These are phyloP conservation scores for Eclectus roratus DNA, from an alignment of 2,113 vertebrate genomes.

Conservation along the genomic window DNA sequence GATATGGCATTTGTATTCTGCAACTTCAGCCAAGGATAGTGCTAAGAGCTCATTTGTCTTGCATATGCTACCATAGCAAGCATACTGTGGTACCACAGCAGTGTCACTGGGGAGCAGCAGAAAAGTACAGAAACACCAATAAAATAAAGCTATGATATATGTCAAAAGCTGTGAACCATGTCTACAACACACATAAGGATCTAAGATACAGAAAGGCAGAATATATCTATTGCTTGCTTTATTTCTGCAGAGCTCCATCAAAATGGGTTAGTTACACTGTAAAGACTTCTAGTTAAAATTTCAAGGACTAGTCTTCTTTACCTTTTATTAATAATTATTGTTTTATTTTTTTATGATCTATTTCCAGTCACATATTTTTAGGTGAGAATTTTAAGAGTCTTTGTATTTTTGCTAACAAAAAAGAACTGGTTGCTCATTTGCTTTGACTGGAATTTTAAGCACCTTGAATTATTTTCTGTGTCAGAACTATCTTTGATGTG, in stretches of 20 bases:
- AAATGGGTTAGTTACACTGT: neutral
- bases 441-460: conserved; percentile 46
- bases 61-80: rapidly evolving
- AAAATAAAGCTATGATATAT: neutral
- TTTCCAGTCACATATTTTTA: neutral
- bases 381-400: neutral
- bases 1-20: neutral
- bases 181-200: neutral
- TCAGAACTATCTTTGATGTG: conserved; percentile 32
- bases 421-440: neutral
- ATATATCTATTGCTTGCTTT: neutral
- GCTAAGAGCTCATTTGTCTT: neutral
- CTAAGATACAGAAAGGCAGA: neutral
- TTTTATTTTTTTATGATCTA: neutral
- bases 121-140: neutral
- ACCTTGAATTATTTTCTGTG: conserved; percentile 35
- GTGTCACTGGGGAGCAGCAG: neutral
- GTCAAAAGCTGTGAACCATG: neutral
- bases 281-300: neutral
- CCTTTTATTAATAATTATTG: neutral
- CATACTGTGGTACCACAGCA: neutral
- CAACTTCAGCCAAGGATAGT: neutral
- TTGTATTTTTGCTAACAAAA: neutral
- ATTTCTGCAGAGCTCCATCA: neutral
- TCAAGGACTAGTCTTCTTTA: neutral